Evolutionary conservation across 2,888 invertebrate genomes (phyloP).

Genomic region (Margaritifera margaritifera): DNA sequence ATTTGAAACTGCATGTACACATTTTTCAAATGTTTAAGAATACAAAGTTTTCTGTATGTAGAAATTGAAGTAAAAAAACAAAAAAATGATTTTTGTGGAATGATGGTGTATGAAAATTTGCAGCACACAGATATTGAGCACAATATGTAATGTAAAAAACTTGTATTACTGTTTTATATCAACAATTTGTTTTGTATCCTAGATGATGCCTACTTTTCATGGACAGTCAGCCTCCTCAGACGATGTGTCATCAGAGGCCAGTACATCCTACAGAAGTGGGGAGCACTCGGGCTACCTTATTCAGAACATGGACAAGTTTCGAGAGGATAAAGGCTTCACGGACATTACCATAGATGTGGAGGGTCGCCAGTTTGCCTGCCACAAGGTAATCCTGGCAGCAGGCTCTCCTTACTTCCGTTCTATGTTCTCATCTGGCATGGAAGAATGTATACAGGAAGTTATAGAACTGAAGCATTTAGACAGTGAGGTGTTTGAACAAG

Average conservation of each 20-base stretch:
- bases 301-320: constrained; percentile 58
- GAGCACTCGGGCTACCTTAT: constrained; percentile 60
- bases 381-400: constrained; percentile 63
- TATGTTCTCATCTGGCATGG: constrained; percentile 68
- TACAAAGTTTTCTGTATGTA: too few relatives aligned
- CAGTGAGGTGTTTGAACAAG: constrained; percentile 56
- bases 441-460: constrained; percentile 58
- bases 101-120: too few relatives aligned
- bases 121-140: too few relatives aligned
- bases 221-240: too few relatives aligned
- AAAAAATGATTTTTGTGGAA: too few relatives aligned
- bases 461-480: constrained; percentile 61
- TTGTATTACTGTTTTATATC: too few relatives aligned
- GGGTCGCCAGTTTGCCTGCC: constrained; percentile 55
- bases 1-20: too few relatives aligned
- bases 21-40: too few relatives aligned
- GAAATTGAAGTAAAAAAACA: too few relatives aligned
- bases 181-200: too few relatives aligned
- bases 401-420: constrained; percentile 64
- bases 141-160: too few relatives aligned
- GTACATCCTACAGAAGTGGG: constrained; percentile 44
- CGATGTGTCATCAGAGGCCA: constrained; percentile 10
- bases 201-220: too few relatives aligned
- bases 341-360: constrained; percentile 60
- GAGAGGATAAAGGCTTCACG: constrained; percentile 57